Conservation (phyloP, 2,113 vertebrate genomes). For the Solenodon paradoxus region DNA sequence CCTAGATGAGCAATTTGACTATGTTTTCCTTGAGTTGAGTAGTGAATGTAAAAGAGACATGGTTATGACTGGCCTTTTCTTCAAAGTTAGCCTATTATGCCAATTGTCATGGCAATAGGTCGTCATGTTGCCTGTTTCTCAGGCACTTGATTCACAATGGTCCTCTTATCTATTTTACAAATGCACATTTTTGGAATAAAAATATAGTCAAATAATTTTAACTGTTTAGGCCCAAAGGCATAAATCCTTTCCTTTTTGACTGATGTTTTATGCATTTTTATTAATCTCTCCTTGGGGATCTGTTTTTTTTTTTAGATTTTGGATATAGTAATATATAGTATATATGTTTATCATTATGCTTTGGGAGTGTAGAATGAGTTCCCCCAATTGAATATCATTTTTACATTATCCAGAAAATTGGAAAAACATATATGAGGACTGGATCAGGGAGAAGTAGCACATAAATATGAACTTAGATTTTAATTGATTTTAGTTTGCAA, state of each 20-base stretch:
- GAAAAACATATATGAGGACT: not conserved
- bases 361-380: not conserved
- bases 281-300: not conserved
- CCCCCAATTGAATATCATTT: not conserved
- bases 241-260: not conserved
- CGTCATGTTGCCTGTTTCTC: not conserved
- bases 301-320: not conserved
- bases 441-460: not conserved
- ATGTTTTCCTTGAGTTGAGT: not conserved
- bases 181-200: not conserved
- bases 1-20: not conserved
- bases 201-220: not conserved
- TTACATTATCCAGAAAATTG: not conserved
- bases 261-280: not conserved
- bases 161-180: not conserved
- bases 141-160: not conserved
- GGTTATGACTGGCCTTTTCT: not conserved
- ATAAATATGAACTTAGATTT: not conserved
- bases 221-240: not conserved
- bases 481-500: not conserved
- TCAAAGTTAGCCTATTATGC: not conserved
- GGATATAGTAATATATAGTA: not conserved
- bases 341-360: not conserved
- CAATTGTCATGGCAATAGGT: not conserved
- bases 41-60: conserved; percentile 24